A percentile compares a stretch with the other conserved stretches of the same genome.
phyloP scores from a whole-genome alignment of 2,797 vertebrate species.

The Coccyzus lansbergi region DNA sequence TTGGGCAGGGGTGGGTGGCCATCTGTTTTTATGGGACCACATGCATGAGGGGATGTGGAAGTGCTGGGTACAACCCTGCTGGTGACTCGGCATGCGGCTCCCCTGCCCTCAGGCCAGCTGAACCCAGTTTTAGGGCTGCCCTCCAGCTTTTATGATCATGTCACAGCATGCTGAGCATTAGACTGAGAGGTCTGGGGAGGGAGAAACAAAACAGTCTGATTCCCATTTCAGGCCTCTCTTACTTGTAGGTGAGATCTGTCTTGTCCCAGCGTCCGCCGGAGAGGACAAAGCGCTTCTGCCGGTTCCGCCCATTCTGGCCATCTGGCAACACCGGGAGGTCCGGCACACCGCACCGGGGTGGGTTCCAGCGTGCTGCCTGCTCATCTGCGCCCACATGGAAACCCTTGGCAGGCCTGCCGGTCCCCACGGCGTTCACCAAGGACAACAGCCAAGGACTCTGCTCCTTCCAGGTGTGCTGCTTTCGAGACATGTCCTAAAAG shows the following conservation, averaged over 20 bases:
- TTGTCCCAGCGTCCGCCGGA: constrained; percentile 87
- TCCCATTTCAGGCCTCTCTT: background rate
- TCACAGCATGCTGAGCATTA: rapidly evolving
- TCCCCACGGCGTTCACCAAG: background rate
- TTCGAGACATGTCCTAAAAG: constrained; percentile 47
- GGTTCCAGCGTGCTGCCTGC: constrained; percentile 43
- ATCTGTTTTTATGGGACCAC: background rate
- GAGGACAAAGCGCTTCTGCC: constrained; percentile 87
- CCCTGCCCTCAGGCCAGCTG: background rate
- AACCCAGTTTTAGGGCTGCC: background rate
- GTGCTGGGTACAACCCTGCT: background rate
- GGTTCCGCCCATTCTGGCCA: constrained; percentile 63
- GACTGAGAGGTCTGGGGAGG: background rate
- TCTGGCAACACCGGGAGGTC: constrained; percentile 73
- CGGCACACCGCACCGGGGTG: constrained; percentile 85
- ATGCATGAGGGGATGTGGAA: background rate
- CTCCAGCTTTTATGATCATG: background rate
- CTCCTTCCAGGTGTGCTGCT: constrained; percentile 57
- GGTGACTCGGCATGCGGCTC: background rate
- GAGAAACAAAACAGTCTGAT: background rate
- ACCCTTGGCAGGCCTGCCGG: background rate
- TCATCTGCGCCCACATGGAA: background rate
- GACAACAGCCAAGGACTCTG: constrained; percentile 43
- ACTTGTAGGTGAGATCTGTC: constrained; percentile 91
- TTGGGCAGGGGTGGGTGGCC: background rate